Conservation (phyloP, 2,888 invertebrate genomes). For the Drosophila mulleri region DNA sequence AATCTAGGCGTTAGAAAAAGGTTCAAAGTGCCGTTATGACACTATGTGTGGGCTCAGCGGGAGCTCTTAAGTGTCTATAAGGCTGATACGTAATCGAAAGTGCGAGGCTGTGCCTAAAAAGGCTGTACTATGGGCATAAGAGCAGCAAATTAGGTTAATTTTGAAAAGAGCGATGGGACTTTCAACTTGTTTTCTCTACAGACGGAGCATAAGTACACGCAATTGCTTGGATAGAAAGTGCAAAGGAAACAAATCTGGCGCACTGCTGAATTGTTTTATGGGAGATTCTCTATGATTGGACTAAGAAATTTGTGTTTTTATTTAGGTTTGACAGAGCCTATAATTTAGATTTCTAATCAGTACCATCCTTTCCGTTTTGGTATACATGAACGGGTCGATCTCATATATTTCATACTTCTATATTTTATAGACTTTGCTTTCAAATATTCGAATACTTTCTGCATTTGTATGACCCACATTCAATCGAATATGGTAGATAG, state of each 20-base stretch:
- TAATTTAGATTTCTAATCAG: no score
- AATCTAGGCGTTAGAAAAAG: conserved; percentile 21
- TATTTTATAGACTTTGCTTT: no score
- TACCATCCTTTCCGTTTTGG: no score
- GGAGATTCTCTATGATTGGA: no score
- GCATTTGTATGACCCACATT: no score
- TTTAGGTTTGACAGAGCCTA: no score
- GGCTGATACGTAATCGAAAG: conserved; percentile 7
- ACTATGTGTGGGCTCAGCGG: conserved; percentile 18
- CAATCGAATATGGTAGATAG: no score
- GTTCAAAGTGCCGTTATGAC: conserved; percentile 36
- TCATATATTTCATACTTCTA: no score
- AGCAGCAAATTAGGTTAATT: neutral
- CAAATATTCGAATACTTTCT: no score
- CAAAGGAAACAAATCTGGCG: neutral
- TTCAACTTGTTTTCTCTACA: neutral
- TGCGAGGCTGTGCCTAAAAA: neutral
- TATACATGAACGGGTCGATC: no score
- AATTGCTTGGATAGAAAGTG: neutral
- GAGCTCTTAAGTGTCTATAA: neutral
- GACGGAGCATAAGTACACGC: neutral
- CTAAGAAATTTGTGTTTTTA: no score
- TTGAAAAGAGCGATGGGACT: neutral
- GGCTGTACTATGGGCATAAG: neutral
- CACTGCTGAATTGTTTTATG: no score